Evolutionary conservation across 2,113 vertebrate species (phyloP), one percentile per base, ranked within the genome.

Genomic region (Gymnocephalus cernua): DNA sequence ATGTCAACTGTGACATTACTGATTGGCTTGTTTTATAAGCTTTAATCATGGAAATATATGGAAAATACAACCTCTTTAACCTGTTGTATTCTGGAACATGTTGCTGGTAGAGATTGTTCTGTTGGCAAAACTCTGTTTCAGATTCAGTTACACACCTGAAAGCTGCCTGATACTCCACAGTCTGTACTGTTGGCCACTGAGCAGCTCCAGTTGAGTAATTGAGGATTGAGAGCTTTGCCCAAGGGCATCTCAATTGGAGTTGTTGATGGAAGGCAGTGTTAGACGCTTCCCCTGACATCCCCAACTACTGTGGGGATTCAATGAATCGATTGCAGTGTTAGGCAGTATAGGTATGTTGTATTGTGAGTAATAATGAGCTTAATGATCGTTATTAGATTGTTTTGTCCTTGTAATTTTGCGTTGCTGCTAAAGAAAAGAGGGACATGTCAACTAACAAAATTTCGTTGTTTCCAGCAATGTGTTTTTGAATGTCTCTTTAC

Each of bases 171-270:
- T 79, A 45, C 29, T 79, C 69, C 68, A 38, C 19, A 32, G n/a
- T 79, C 35, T 79, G 32, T 44, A 25, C 58, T 62, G 63, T 32
- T 62, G 44, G 54, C 47, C 77, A 56, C 67, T 63, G 73, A 75
- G 73, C 68, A 83, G 72, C 74, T 84, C 54, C 83, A 64, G 44
- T 32, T 13, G 81, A 83, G 82, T 82, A 91, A 86, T 85, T 85
- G 68, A 66, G 84, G 84, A 82, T 50, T 74, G 74, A 88, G 68
- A 77, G 82, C 79, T 85, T 88, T 81, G 74, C 88, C 84, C 77
- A 82, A 29, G 82, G 86, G 82, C 65, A 69, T 79, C 80, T 84
- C 72, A 75, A 50, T 69, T 77, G 77, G 45, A 76, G 85, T 23
- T 78, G 76, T 82, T 82, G 85, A 87, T 77, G 61, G 77, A 84